These are phyloP conservation scores for Amphipyra tragopoginis DNA, from an alignment of 2,888 invertebrate species.

Conservation along the genomic window DNA sequence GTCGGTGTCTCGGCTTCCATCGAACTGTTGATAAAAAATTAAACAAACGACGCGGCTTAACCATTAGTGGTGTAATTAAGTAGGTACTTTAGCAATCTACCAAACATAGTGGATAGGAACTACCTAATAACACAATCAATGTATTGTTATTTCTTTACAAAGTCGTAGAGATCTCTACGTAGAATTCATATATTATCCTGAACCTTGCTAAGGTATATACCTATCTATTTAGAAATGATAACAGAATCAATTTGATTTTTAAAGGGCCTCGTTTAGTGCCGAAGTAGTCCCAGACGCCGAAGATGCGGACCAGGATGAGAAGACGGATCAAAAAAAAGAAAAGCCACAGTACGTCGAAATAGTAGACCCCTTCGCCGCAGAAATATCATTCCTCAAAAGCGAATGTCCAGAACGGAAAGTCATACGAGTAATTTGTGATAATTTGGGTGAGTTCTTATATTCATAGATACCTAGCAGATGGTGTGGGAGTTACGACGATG, in stretches of 20 bases:
- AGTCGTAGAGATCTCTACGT: constrained; percentile 1
- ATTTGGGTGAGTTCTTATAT: constrained; percentile 91
- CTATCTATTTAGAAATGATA: too few species aligned
- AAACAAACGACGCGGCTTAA: constrained; percentile 2
- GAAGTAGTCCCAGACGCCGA: constrained; percentile 92
- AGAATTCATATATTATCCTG: too few species aligned
- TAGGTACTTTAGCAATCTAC: not conserved
- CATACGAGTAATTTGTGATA: constrained; percentile 94
- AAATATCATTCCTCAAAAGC: constrained; percentile 95
- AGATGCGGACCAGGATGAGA: constrained; percentile 89
- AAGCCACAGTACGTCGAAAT: constrained; percentile 93
- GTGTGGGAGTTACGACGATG: too few species aligned
- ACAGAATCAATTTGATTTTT: constrained; percentile 30
- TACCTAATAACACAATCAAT: constrained; percentile 18
- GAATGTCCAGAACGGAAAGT: constrained; percentile 94
- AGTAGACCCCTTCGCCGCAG: constrained; percentile 94
- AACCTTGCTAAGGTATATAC: too few species aligned
- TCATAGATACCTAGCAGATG: not conserved
- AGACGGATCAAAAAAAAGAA: constrained; percentile 84
- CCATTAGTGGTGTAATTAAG: not conserved
- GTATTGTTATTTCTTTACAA: constrained; percentile 25
- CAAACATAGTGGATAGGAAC: constrained; percentile 2
- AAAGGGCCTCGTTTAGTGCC: constrained; percentile 92
- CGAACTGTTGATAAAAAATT: constrained; percentile 10
- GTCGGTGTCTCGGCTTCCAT: not conserved